Base-by-base conservation (phyloP, 2,797 vertebrate genomes). In the Helarctos malayanus region DNA sequence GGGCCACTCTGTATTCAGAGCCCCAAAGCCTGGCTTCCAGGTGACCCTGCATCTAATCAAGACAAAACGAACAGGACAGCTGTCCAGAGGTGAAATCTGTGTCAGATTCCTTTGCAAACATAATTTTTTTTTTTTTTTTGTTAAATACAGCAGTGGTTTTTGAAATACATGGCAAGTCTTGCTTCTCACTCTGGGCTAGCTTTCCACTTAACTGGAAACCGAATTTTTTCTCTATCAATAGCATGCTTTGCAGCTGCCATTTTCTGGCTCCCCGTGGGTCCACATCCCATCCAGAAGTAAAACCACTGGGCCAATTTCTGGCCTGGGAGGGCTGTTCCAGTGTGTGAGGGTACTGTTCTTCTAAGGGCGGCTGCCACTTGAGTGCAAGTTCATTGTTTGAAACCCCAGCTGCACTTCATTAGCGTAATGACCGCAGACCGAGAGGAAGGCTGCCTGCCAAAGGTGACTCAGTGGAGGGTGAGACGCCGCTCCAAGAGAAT, bases 321-420 rank as follows among this genome's bases (percentile, higher is more conserved):
- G 76, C 87, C 90, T 49, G n/a, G 68, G 71, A 86, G 68, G 57
- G 59, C 90, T 68, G 78, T 71, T 92, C 29, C 38, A 54, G 19
- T 3, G 13, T 32, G 7, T 19, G 89, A 94, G 93, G 71, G 65
- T 54, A 84, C 89, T 71, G 86, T 93, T 94, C 91, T 95, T 94
- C 82, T 69, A 95, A 95, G 93, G 93, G 68, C 2, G 45, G 88
- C 65, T 82, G 68, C 87, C 88, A 78, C 93, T 98, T 27, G 82
- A 96, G 84, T 84, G 80, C 87, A 88, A 94, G 78, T 45, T 83
- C 92, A 95, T 97, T 97, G 97, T 97, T 85, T 7, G 0, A 54
- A 87, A 54, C 21, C 87, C 94, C 97, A 98, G 97, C 93, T 97
- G 96, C 83, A 88, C 97, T 96, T 98, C 88, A 95, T 98, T 96